These are phyloP conservation scores for Conops quadrifasciatus DNA, from an alignment of 2,888 invertebrate species.

Conservation along the genomic window DNA sequence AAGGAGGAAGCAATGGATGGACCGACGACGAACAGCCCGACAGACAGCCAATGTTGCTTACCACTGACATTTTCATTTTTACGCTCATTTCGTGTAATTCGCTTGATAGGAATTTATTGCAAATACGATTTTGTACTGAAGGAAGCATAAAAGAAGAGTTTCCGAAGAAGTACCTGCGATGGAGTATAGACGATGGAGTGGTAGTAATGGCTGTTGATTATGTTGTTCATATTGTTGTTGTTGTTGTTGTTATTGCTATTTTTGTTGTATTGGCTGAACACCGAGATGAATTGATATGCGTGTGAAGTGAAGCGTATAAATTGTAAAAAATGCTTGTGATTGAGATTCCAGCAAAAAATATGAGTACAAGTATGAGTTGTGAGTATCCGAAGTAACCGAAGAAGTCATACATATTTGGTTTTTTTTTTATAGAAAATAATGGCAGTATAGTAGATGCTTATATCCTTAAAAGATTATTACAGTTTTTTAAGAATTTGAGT, in stretches of 20 bases:
- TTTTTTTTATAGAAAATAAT: too few relatives aligned
- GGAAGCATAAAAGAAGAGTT: not conserved
- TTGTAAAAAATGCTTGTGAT: slow-evolving; percentile 26
- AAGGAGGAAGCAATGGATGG: not conserved
- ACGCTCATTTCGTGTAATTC: slow-evolving; percentile 43
- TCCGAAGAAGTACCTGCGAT: not conserved
- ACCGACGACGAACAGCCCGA: not conserved
- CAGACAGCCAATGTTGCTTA: slow-evolving; percentile 30
- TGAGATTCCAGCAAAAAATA: not conserved
- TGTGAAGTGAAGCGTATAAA: slow-evolving; percentile 34
- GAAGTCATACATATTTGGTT: too few relatives aligned
- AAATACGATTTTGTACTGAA: slow-evolving; percentile 31
- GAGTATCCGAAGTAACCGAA: too few relatives aligned
- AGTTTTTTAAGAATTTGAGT: too few relatives aligned
- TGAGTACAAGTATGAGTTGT: not conserved
- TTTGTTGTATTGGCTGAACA: not conserved
- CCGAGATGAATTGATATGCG: slow-evolving; percentile 19
- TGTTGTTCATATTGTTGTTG: slow-evolving; percentile 1
- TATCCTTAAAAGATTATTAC: too few relatives aligned
- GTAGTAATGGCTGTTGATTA: not conserved
- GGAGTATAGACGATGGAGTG: not conserved
- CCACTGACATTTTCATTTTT: slow-evolving; percentile 46
- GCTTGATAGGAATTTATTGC: slow-evolving; percentile 45
- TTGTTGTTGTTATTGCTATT: not conserved
- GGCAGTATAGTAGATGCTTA: too few relatives aligned